Base-by-base conservation (phyloP, 2,113 vertebrate genomes). In the Pseudopodoces humilis region DNA sequence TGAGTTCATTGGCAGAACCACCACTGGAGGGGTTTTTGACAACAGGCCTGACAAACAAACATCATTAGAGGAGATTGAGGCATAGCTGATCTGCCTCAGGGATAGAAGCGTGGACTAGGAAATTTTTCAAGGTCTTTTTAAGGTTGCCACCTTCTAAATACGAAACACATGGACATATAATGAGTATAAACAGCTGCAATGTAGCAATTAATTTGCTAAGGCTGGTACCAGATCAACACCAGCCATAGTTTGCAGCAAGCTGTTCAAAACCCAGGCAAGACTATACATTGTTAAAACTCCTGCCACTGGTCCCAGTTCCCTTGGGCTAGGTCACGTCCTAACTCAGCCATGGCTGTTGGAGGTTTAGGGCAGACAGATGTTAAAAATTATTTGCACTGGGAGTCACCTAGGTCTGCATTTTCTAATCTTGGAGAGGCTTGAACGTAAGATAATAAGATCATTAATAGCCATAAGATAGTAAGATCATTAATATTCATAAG, bases 61-160 rank as follows among this genome's bases (percentile, higher is more conserved):
- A 52, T 82, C 56, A 59, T 89, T 86, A 84, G 77, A 59, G 60
- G 60, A 91, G 62, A 86, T 25, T 63, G 64, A 91, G 55, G 55
- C 47, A 91, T 31, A 84, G 52, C 35, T 78, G 37, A 67, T 50
- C 56, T 82, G 65, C 81, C 65, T 85, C 62, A 52, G 56, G 74
- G 74, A 31, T 74, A 84, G 20, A 78, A 71, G 22, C 52, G 75
- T 21, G 35, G 69, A 87, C 27, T 47, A 59, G 56, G 47, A 78
- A 55, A 59, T 91, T 86, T 92, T 92, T 89, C 60, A 94, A 95
- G 84, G 68, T 90, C 80, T 91, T 94, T 95, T 88, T 91, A 90
- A 95, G 86, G 84, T 78, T 89, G 60, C 35, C 81, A 87, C 62
- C 53, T 84, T 82, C 65, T 89, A 94, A 83, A 84, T 74, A 74